Evolutionary conservation across 2,888 invertebrate species (phyloP).

Genomic region (Homarus gammarus): DNA sequence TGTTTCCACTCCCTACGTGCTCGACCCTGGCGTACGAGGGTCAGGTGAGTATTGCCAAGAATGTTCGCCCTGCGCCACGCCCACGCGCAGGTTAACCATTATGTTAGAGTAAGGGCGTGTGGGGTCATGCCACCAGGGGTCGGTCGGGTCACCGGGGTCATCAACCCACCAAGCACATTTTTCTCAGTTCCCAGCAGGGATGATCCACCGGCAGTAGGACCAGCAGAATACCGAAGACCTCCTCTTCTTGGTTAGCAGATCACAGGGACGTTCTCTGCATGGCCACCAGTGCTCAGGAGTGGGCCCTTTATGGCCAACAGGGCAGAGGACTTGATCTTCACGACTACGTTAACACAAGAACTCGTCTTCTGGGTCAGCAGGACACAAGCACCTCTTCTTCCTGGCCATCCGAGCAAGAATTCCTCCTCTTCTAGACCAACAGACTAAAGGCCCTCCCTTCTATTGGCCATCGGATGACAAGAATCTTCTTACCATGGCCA

Average conservation of each 20-base stretch:
- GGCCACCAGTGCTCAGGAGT: background rate
- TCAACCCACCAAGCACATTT: background rate
- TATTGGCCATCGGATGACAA: background rate
- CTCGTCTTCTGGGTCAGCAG: background rate
- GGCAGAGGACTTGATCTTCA: background rate
- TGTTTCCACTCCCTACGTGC: slow-evolving; percentile 25
- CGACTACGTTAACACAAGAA: no score
- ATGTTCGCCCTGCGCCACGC: background rate
- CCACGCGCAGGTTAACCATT: background rate
- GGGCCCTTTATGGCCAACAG: background rate
- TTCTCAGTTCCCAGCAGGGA: background rate
- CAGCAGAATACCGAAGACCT: background rate
- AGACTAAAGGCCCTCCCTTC: background rate
- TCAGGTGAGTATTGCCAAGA: slow-evolving; percentile 52
- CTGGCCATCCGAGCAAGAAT: background rate
- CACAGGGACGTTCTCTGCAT: background rate
- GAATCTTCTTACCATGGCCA: background rate
- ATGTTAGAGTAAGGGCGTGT: slow-evolving; percentile 1
- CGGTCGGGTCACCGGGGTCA: background rate
- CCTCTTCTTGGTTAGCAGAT: background rate
- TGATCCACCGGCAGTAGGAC: background rate
- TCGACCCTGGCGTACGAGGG: slow-evolving; percentile 15
- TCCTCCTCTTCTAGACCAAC: no score
- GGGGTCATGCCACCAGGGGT: background rate
- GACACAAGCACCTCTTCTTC: background rate